phyloP scores from a whole-genome alignment of 2,797 vertebrate genomes.

The Oreochromis grahami region DNA sequence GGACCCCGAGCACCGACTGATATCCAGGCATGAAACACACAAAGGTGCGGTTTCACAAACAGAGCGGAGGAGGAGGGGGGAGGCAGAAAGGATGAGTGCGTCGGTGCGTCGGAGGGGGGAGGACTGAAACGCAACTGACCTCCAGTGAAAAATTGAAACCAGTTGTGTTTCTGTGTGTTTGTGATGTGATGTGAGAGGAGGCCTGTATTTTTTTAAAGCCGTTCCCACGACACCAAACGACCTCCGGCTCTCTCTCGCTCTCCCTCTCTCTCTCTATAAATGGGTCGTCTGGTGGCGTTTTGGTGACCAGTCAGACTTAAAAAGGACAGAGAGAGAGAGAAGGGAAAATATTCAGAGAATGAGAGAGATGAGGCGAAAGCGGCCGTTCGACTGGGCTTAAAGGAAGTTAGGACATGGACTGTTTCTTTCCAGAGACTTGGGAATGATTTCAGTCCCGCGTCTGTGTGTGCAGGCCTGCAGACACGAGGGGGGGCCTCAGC shows the following conservation, averaged over 20 bases:
- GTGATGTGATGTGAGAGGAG: neutral
- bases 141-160: neutral
- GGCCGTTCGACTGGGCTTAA: neutral
- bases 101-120: neutral
- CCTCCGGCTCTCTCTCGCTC: neutral
- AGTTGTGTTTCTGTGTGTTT: neutral
- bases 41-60: neutral
- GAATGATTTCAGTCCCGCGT: neutral
- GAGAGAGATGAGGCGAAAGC: neutral
- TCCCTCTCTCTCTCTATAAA: conserved; percentile 60
- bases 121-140: neutral
- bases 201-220: neutral
- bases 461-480: neutral
- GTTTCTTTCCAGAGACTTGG: neutral
- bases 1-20: neutral
- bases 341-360: neutral
- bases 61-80: neutral
- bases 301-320: conserved; percentile 33
- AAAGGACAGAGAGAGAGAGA: conserved; percentile 20
- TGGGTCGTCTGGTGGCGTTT: conserved; percentile 54
- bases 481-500: neutral
- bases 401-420: neutral
- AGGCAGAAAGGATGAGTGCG: neutral
- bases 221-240: conserved; percentile 51
- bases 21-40: neutral